Percentiles rank a stretch among this genome's conserved stretches.
Conservation (phyloP, 2,797 vertebrate genomes). For the Scolopax bukidnonensis region DNA sequence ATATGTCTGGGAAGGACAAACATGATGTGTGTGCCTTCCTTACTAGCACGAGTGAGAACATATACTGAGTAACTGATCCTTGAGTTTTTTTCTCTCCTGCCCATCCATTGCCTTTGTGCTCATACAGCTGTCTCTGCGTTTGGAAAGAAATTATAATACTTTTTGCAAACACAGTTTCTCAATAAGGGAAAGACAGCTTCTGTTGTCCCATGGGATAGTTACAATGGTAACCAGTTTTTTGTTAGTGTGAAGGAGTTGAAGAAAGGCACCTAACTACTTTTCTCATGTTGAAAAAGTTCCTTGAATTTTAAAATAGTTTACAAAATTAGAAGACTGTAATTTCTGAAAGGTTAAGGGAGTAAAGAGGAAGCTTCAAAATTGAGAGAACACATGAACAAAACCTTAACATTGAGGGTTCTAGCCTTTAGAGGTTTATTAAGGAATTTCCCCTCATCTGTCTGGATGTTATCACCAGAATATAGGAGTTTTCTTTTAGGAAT, state of each 20-base stretch:
- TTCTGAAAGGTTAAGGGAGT: neutral
- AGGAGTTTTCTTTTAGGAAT: neutral
- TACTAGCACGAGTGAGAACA: neutral
- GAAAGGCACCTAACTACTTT: neutral
- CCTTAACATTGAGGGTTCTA: neutral
- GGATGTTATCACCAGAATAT: neutral
- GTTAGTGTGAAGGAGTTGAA: neutral
- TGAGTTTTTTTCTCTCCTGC: neutral
- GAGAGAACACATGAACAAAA: neutral
- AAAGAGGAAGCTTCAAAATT: neutral
- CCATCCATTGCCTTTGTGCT: neutral
- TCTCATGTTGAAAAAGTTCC: neutral
- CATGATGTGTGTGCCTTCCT: neutral
- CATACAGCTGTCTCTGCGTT: neutral
- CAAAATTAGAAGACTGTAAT: neutral
- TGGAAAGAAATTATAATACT: neutral
- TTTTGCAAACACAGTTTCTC: neutral
- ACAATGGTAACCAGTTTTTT: neutral
- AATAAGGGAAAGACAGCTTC: neutral
- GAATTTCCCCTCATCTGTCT: neutral
- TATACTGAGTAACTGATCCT: neutral
- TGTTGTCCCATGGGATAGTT: neutral
- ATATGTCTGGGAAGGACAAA: neutral
- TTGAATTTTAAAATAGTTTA: neutral
- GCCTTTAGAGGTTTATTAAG: neutral